These are phyloP conservation scores for Erebia ligea DNA, from an alignment of 2,888 invertebrate species.

Conservation along the genomic window DNA sequence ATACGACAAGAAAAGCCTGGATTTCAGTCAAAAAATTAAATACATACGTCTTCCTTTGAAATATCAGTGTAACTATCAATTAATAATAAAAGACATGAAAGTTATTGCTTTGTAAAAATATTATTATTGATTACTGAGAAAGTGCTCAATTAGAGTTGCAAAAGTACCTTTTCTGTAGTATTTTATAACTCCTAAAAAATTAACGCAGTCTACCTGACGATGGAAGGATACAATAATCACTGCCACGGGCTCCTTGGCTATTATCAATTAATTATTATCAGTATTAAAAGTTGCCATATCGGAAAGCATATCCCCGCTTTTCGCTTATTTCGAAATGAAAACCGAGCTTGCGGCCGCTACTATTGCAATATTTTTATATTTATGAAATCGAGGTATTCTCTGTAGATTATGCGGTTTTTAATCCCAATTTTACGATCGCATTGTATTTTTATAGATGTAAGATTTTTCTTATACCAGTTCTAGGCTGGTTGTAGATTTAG, in stretches of 20 bases:
- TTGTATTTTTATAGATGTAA: slow-evolving; percentile 77
- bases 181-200: neutral
- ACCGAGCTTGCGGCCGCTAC: slow-evolving; percentile 64
- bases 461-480: slow-evolving; percentile 49
- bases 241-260: neutral
- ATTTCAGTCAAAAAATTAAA: no score
- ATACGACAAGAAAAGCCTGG: no score
- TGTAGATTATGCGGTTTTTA: slow-evolving; percentile 69
- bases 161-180: neutral
- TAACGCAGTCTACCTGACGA: neutral
- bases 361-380: slow-evolving; percentile 71
- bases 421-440: slow-evolving; percentile 61
- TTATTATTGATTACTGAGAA: no score
- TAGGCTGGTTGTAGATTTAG: slow-evolving; percentile 43
- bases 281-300: slow-evolving; percentile 69
- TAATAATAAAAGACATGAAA: no score
- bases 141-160: neutral
- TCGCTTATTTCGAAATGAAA: slow-evolving; percentile 60
- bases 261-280: slow-evolving; percentile 43
- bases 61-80: no score
- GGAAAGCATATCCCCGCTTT: slow-evolving; percentile 75
- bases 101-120: no score
- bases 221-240: neutral
- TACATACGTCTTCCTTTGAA: no score
- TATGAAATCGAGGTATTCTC: slow-evolving; percentile 58